phyloP scores from a whole-genome alignment of 2,797 vertebrate species.

The Rhyacichthys aspro region DNA sequence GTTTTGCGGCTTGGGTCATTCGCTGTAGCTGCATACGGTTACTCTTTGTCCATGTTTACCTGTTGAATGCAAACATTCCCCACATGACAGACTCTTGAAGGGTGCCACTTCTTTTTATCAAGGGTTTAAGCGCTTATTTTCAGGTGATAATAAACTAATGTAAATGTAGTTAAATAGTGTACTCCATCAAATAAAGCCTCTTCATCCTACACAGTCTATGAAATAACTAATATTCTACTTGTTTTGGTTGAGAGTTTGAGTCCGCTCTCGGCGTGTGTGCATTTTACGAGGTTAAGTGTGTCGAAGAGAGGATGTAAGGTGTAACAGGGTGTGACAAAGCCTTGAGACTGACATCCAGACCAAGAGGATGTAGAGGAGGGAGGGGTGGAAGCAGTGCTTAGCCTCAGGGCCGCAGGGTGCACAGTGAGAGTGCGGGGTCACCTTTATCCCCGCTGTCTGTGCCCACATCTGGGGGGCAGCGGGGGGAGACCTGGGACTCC shows the following conservation, averaged over 20 bases:
- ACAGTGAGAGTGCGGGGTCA: constrained; percentile 70
- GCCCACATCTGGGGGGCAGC: constrained; percentile 55
- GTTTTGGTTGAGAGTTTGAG: not conserved
- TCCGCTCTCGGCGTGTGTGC: constrained; percentile 1
- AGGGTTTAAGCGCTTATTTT: no score
- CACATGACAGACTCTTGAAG: no score
- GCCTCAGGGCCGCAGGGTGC: constrained; percentile 50
- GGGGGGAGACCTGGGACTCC: constrained; percentile 58
- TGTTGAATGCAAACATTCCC: no score
- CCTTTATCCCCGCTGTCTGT: constrained; percentile 69
- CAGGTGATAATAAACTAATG: no score
- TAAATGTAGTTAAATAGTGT: no score
- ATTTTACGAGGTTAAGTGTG: constrained; percentile 13
- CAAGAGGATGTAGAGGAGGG: constrained; percentile 56
- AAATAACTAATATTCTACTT: not conserved
- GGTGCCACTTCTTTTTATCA: no score
- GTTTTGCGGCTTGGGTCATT: no score
- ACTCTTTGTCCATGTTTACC: no score
- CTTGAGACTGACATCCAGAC: constrained; percentile 43
- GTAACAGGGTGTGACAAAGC: constrained; percentile 53
- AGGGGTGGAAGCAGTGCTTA: constrained; percentile 48
- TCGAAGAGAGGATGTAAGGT: constrained; percentile 56
- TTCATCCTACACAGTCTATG: no score
- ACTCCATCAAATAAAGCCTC: no score
- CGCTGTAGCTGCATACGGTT: no score